Evolutionary conservation across 2,797 vertebrate species (phyloP).

Genomic region (Cossypha niveicapilla): DNA sequence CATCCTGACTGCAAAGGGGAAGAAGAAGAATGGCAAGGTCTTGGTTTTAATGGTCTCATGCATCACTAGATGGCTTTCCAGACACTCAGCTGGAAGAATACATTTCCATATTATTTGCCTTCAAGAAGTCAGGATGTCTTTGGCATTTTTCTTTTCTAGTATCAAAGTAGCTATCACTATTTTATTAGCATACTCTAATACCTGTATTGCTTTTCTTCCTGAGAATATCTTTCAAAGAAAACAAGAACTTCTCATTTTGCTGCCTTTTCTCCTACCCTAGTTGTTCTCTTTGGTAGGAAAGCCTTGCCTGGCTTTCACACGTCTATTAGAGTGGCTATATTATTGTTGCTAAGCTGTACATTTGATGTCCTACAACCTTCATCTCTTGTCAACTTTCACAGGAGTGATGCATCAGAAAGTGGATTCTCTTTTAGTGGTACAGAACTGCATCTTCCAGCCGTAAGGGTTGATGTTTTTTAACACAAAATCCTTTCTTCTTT

Average conservation of each 20-base stretch:
- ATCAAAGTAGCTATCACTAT: not conserved
- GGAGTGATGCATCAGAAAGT: not conserved
- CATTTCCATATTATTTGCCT: not conserved
- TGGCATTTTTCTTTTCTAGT: not conserved
- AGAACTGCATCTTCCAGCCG: not conserved
- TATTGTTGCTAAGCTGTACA: not conserved
- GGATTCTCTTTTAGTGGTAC: not conserved
- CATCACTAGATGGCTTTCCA: not conserved
- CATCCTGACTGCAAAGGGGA: not conserved
- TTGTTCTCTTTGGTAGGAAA: not conserved
- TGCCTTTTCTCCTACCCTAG: not conserved
- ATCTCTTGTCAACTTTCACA: not conserved
- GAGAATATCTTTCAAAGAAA: not conserved
- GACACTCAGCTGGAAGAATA: not conserved
- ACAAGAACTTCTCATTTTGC: not conserved
- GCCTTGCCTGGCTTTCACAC: not conserved
- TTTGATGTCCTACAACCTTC: not conserved
- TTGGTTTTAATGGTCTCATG: not conserved
- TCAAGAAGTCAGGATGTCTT: not conserved
- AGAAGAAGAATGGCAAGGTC: not conserved
- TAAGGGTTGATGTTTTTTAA: not conserved
- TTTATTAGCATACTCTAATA: not conserved
- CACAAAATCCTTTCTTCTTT: not conserved
- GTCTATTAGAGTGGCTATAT: fast-evolving
- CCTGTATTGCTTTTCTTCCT: not conserved